phyloP scores from a whole-genome alignment of 2,888 invertebrate genomes.

The Frankliniella fusca region DNA sequence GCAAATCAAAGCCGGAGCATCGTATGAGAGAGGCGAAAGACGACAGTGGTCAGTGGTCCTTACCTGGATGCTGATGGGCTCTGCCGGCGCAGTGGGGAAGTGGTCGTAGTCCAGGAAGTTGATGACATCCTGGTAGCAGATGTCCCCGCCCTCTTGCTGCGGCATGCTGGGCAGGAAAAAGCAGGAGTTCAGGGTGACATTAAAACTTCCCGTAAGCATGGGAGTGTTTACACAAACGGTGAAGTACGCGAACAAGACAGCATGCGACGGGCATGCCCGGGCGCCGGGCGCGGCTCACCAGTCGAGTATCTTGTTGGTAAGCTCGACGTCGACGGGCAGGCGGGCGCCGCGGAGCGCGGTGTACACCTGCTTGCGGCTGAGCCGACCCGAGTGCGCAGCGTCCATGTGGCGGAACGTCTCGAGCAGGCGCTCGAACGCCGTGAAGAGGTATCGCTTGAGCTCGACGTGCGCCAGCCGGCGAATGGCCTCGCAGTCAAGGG shows the following conservation, averaged over 20 bases:
- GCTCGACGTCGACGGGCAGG: slow-evolving; percentile 62
- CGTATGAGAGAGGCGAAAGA: no score
- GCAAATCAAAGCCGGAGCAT: no score
- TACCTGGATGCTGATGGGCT: slow-evolving; percentile 54
- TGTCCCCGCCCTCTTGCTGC: slow-evolving; percentile 61
- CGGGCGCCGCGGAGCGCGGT: slow-evolving; percentile 64
- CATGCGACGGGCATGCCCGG: slow-evolving; percentile 27
- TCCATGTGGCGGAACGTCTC: slow-evolving; percentile 59
- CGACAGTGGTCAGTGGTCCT: slow-evolving; percentile 19
- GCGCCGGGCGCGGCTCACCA: slow-evolving; percentile 52
- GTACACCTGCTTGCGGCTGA: slow-evolving; percentile 58
- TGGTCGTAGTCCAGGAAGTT: slow-evolving; percentile 65
- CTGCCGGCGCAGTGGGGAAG: slow-evolving; percentile 50
- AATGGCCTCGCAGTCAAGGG: slow-evolving; percentile 45
- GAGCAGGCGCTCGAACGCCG: slow-evolving; percentile 59
- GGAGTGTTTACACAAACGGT: background rate
- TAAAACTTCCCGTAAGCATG: background rate
- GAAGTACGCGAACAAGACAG: background rate
- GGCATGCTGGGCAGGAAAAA: slow-evolving; percentile 51
- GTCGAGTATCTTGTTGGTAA: slow-evolving; percentile 65
- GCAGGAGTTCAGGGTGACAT: background rate
- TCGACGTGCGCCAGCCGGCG: slow-evolving; percentile 69
- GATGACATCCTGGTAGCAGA: slow-evolving; percentile 65
- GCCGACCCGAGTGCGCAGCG: slow-evolving; percentile 54
- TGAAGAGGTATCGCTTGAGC: slow-evolving; percentile 68